Base-by-base conservation (phyloP, 2,888 invertebrate genomes). In the Tribolium freemani region DNA sequence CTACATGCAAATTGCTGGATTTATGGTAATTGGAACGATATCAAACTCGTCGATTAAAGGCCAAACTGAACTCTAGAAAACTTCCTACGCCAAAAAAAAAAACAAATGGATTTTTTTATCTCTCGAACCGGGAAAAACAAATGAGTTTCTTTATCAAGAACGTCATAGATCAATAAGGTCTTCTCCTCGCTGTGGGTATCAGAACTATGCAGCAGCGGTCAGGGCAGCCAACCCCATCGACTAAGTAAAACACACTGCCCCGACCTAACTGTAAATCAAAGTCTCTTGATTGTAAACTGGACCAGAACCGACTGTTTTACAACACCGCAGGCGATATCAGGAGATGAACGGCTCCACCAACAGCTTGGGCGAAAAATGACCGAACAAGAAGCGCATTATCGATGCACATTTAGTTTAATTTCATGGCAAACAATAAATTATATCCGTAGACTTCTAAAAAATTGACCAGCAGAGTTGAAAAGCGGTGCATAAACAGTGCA, bases 151-250 rank as follows among this genome's bases (percentile, higher is more conserved):
- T 69, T 73, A 73, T 73, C 69, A 44, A 51, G 73, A 66, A 66
- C 63, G 72, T 69, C 72, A 64, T 72, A 72, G 72, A 72, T 72
- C 72, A 72, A 72, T 72, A 72, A 69, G 68, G 68, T 72, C 63
- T 60, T 20, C 71, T 66, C 64, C 54, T 26, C 51, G 44, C 68
- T 31, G 56, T 48, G 71, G 57, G 66, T 71, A 71, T 60, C 60
- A 67, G 51, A 57, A 56, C 58, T 57, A 50, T 58, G 60, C 61
- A 64, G 60, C 61, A 64, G 61, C 50, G 71, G 71, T 72, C 67
- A 68, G 68, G 45, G 61, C 56, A 68, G 50, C 58, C 71, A 70
- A 64, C 70, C 56, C 71, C 50, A 48, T 44, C 60, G 54, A 21
- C 57, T 72, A 68, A 72, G 66, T 72, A 68, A 58, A 72, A 72